Percentiles rank a stretch among this genome's conserved stretches.
Conservation (phyloP, 2,113 vertebrate genomes). For the Xenopus borealis region DNA sequence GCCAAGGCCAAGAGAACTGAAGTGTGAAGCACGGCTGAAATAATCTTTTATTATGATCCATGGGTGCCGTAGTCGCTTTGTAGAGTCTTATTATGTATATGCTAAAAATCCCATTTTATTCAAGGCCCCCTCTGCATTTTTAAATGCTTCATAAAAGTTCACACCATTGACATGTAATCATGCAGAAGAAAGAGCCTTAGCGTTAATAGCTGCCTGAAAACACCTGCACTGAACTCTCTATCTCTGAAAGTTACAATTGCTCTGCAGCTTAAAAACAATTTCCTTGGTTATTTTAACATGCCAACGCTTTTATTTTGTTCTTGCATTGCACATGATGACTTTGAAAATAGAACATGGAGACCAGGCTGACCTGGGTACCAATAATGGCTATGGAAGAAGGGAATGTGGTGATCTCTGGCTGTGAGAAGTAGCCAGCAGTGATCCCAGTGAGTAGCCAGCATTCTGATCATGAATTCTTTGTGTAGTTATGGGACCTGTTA, state of each 20-base stretch:
- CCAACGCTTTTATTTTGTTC: background rate
- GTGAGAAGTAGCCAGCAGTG: too few relatives aligned
- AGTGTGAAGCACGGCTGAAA: background rate
- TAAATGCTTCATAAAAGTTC: conserved; percentile 14
- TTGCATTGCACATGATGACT: background rate
- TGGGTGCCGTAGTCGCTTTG: background rate
- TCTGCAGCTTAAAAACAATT: background rate
- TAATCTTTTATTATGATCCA: conserved; percentile 10
- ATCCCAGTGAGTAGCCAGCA: too few relatives aligned
- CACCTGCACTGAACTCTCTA: conserved; percentile 5
- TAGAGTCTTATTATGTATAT: conserved; percentile 7
- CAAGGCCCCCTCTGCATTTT: background rate
- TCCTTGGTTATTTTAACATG: background rate
- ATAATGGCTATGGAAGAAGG: too few relatives aligned
- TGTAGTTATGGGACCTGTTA: too few relatives aligned
- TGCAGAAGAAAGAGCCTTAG: background rate
- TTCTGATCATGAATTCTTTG: too few relatives aligned
- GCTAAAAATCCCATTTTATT: conserved; percentile 4
- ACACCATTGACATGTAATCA: background rate
- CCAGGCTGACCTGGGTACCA: background rate
- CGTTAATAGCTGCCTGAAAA: conserved; percentile 21
- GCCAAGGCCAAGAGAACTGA: background rate
- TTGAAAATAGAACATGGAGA: too few relatives aligned
- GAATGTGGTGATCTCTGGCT: too few relatives aligned
- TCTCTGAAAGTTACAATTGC: background rate